Percentiles rank a stretch among this genome's conserved stretches.
phyloP scores from a whole-genome alignment of 2,113 vertebrate species.

The Baryphthengus martii region DNA sequence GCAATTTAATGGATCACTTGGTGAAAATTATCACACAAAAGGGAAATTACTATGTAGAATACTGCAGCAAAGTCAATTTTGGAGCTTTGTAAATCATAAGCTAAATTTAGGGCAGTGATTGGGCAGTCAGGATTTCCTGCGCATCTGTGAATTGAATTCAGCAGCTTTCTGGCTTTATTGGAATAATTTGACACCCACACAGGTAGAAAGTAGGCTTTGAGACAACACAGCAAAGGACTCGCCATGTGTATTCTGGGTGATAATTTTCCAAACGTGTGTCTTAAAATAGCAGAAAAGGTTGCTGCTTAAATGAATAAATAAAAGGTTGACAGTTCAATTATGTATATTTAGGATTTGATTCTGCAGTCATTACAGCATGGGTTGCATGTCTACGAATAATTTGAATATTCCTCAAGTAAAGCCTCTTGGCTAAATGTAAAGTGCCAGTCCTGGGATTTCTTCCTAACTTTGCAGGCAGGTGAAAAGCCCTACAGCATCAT shows the following conservation, averaged over 20 bases:
- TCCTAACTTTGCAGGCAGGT: background rate
- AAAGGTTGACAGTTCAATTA: constrained; percentile 20
- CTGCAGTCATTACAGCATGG: background rate
- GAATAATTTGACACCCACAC: constrained; percentile 14
- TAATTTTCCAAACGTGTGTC: background rate
- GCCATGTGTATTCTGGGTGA: background rate
- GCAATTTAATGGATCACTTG: background rate
- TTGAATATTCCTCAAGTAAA: background rate
- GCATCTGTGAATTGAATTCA: background rate
- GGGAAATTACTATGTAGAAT: constrained; percentile 6
- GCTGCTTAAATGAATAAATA: background rate
- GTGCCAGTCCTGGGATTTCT: background rate
- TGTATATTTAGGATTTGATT: background rate
- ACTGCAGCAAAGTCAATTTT: constrained; percentile 21
- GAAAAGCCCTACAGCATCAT: background rate
- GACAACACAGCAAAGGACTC: background rate
- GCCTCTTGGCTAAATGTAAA: background rate
- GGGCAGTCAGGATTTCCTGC: background rate
- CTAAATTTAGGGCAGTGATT: constrained; percentile 26
- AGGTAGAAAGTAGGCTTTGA: background rate
- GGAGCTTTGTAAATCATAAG: background rate
- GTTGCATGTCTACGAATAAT: background rate
- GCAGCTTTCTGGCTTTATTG: background rate
- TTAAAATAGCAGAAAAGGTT: constrained; percentile 33
- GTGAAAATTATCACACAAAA: background rate